Evolutionary conservation across 2,113 vertebrate genomes (phyloP), one percentile per base, ranked within the genome.

Genomic region (Caloenas nicobarica): DNA sequence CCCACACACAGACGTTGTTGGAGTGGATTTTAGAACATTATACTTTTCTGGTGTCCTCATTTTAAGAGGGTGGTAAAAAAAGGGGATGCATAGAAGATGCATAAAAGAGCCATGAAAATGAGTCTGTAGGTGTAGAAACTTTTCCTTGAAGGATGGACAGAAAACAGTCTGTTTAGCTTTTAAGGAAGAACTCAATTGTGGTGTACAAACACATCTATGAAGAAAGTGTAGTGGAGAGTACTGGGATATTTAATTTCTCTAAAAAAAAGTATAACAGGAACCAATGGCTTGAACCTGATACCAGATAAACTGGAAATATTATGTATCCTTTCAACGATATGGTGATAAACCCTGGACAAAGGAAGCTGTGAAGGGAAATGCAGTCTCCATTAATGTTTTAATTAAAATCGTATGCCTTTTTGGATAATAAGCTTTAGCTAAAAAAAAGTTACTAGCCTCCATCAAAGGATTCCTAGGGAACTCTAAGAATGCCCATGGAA

Each of bases 1-100:
- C 5, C 0, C 9, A 1, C 15, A 24, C 5, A 19, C 2, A 13
- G 22, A 1, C 14, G 24, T 50, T 72, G 18, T 61, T 74, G 33
- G 29, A 87, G 61, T 38, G 23, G 21, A 56, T 56, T 69, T 88
- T 69, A 22, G 29, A 71, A n/a, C 3, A 33, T 42, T 61, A 7
- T 26, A 3, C 21, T 70, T 81, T 70, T 36, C 17, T 46, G 29
- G 1, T 34, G 31, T 28, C 23, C 11, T 69, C 4, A 3, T 34
- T 82, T 73, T 40, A 61, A 88, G 16, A 57, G 5, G 6, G 2
- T 40, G 3, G 60, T 66, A 17, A 28, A 61, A 74, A 65, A 88
- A 57, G 2, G 2, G 13, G 17, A 31, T 38, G 11, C 3, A 22
- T 78, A 42, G 46, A 81, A 56, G 17, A 31, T 38, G 11, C 3